A percentile compares a stretch with the other conserved stretches of the same genome.
These are phyloP conservation scores for Mythimna vitellina DNA, from an alignment of 2,888 invertebrate species.

Conservation along the genomic window DNA sequence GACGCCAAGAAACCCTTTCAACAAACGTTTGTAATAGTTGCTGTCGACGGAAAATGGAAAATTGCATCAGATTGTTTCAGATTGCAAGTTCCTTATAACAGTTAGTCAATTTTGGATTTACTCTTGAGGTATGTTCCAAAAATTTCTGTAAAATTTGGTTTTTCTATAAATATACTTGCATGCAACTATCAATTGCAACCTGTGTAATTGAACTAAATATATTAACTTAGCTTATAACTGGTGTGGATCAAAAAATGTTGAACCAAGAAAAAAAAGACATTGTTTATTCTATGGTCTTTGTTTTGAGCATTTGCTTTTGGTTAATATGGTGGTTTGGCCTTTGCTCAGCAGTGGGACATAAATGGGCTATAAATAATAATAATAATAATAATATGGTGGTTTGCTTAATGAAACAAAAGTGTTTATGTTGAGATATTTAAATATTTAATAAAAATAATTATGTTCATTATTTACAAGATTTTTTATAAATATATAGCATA, in stretches of 20 bases:
- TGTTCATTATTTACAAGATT: constrained; percentile 37
- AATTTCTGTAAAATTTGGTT: background rate
- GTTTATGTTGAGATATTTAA: constrained; percentile 12
- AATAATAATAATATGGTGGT: no score
- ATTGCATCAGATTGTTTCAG: constrained; percentile 97
- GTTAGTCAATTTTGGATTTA: constrained; percentile 48
- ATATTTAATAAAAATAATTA: constrained; percentile 18
- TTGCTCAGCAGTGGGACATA: no score
- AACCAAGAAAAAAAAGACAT: background rate
- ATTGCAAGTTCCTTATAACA: constrained; percentile 91
- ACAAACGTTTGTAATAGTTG: constrained; percentile 96
- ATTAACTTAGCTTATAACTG: background rate
- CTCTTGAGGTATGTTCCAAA: constrained; percentile 15
- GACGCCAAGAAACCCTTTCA: constrained; percentile 93
- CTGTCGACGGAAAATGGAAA: constrained; percentile 97
- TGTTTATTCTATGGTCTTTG: background rate
- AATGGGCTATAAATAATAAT: no score
- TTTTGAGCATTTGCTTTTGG: background rate
- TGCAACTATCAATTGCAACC: no score
- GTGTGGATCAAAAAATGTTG: background rate
- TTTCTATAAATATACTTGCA: background rate
- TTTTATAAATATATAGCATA: constrained; percentile 3
- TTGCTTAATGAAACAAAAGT: constrained; percentile 6
- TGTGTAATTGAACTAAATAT: no score
- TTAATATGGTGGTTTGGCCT: background rate